Percentiles rank a stretch among this genome's conserved stretches.
Evolutionary conservation across 2,888 invertebrate genomes (phyloP).

Genomic region (Heteromyza rotundicornis): DNA sequence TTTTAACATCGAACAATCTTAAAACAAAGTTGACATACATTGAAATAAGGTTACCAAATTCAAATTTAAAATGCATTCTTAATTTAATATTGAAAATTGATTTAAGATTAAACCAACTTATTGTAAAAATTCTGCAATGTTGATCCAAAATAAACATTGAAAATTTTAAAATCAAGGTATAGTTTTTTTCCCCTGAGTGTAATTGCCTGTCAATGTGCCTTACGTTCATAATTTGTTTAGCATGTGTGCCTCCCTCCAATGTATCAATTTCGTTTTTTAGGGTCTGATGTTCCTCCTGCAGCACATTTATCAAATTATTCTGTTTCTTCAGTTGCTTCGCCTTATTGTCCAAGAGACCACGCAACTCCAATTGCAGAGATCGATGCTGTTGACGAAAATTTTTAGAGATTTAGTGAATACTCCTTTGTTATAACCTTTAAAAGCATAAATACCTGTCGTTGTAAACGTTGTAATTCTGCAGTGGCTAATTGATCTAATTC

Average conservation of each 20-base stretch:
- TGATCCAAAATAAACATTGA: too few relatives aligned
- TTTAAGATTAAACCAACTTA: too few relatives aligned
- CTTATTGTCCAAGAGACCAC: conserved; percentile 54
- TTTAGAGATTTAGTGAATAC: not conserved
- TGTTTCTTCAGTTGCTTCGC: conserved; percentile 57
- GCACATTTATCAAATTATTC: conserved; percentile 54
- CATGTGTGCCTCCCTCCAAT: conserved; percentile 57
- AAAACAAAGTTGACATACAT: too few relatives aligned
- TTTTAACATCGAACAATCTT: too few relatives aligned
- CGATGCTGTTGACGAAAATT: conserved; percentile 42
- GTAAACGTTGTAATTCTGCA: conserved; percentile 76
- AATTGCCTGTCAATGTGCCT: too few relatives aligned
- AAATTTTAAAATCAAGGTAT: too few relatives aligned
- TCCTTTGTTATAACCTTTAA: not conserved
- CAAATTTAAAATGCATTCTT: too few relatives aligned
- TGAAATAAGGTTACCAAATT: too few relatives aligned
- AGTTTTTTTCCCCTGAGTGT: too few relatives aligned
- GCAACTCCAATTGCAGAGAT: conserved; percentile 51
- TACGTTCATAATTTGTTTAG: conserved; percentile 25
- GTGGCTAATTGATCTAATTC: conserved; percentile 81
- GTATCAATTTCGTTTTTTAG: conserved; percentile 52
- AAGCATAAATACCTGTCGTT: conserved; percentile 76
- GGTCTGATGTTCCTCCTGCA: conserved; percentile 56
- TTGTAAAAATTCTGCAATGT: too few relatives aligned
- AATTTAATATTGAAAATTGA: too few relatives aligned